Conservation (phyloP, 1,140 invertebrate genomes). For the Aphaenogaster ashmeadi region DNA sequence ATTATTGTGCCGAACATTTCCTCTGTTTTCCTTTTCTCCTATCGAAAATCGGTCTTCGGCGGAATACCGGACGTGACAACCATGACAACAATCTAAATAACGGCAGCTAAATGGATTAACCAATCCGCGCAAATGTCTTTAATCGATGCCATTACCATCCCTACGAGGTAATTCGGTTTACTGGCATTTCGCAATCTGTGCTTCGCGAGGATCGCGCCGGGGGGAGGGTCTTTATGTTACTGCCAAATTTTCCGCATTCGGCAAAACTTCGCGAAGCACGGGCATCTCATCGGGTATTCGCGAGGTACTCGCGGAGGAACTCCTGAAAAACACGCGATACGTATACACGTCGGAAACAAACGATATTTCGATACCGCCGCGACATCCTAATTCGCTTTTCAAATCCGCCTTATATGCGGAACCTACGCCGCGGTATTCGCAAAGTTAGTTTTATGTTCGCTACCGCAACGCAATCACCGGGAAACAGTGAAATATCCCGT, state of each 20-base stretch:
- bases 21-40: too few relatives aligned
- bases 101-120: neutral
- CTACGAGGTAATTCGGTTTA: neutral
- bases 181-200: neutral
- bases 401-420: slow-evolving; percentile 52
- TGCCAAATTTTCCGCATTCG: slow-evolving; percentile 59
- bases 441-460: slow-evolving; percentile 72
- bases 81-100: neutral
- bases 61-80: too few relatives aligned
- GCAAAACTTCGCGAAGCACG: slow-evolving; percentile 36
- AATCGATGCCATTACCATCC: slow-evolving; percentile 1
- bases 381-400: slow-evolving; percentile 72
- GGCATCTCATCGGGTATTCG: slow-evolving; percentile 64
- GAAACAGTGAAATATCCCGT: slow-evolving; percentile 65
- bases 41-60: too few relatives aligned
- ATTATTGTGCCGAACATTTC: too few relatives aligned
- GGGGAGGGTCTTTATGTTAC: slow-evolving; percentile 1
- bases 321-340: slow-evolving; percentile 53
- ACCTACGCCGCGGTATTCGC: slow-evolving; percentile 38
- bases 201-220: neutral
- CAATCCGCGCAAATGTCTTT: slow-evolving; percentile 27
- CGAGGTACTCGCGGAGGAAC: slow-evolving; percentile 25
- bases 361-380: slow-evolving; percentile 70
- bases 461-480: slow-evolving; percentile 69
- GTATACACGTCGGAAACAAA: slow-evolving; percentile 56